These are phyloP conservation scores for Myxocyprinus asiaticus DNA, from an alignment of 2,113 vertebrate species.

Conservation along the genomic window DNA sequence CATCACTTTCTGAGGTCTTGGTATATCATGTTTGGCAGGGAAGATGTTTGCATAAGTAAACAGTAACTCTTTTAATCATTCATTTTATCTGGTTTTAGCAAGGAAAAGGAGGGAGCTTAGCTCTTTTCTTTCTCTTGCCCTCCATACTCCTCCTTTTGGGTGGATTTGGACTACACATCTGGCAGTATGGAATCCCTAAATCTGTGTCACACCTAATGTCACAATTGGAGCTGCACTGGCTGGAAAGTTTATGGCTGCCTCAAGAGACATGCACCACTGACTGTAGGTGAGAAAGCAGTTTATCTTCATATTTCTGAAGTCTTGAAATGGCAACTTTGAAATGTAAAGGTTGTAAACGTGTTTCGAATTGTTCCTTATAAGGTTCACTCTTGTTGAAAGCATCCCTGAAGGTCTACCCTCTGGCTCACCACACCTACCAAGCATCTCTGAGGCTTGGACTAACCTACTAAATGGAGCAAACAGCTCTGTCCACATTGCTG, in stretches of 20 bases:
- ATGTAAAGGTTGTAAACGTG: slow-evolving; percentile 58
- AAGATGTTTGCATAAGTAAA: background rate
- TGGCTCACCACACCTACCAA: slow-evolving; percentile 47
- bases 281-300: slow-evolving; percentile 68
- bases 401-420: slow-evolving; percentile 66
- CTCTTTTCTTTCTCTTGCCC: slow-evolving; percentile 61
- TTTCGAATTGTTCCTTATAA: no score
- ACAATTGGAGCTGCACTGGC: slow-evolving; percentile 69
- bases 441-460: slow-evolving; percentile 71
- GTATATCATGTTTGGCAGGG: background rate
- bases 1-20: background rate
- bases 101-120: slow-evolving; percentile 47
- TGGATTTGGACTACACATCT: slow-evolving; percentile 66
- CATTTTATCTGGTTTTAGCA: slow-evolving; percentile 45
- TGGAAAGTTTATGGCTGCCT: slow-evolving; percentile 59
- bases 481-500: slow-evolving; percentile 71
- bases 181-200: slow-evolving; percentile 69
- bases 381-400: slow-evolving; percentile 70
- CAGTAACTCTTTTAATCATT: background rate
- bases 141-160: slow-evolving; percentile 65
- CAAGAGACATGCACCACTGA: slow-evolving; percentile 65
- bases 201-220: slow-evolving; percentile 64
- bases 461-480: slow-evolving; percentile 69
- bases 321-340: background rate
- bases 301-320: background rate